Evolutionary conservation across 1,140 invertebrate species (phyloP).

Genomic region (Zaprionus ghesquierei): DNA sequence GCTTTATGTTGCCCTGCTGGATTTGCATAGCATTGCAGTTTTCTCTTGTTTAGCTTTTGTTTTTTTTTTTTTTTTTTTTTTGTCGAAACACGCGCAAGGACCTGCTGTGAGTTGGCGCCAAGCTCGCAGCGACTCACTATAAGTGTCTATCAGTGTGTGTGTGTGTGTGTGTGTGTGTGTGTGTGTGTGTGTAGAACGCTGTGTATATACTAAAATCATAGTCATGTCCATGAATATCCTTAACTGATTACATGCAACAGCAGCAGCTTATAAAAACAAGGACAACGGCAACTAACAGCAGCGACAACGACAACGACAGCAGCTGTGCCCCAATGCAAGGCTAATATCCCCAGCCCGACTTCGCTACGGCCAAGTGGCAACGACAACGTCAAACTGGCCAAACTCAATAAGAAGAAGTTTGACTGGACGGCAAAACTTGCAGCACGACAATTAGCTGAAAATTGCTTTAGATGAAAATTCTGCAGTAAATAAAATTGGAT

Average conservation of each 20-base stretch:
- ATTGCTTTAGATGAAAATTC: not conserved
- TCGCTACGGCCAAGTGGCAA: not conserved
- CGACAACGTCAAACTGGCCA: not conserved
- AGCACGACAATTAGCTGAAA: conserved; percentile 19
- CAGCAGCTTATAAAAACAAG: conserved; percentile 72
- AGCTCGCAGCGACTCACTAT: not conserved
- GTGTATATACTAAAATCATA: conserved; percentile 66
- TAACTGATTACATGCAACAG: conserved; percentile 76
- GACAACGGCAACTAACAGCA: conserved; percentile 32
- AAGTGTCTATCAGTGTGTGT: conserved; percentile 15
- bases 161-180: conserved; percentile 23
- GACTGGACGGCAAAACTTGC: not conserved
- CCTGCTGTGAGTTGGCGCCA: conserved; percentile 70
- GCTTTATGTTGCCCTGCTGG: conserved; percentile 55
- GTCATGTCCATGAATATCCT: conserved; percentile 78
- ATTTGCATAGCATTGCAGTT: conserved; percentile 75
- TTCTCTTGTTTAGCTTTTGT: conserved; percentile 26
- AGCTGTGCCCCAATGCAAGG: conserved; percentile 55
- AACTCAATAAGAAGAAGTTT: conserved; percentile 16
- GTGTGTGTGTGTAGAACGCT: conserved; percentile 11
- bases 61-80: conserved; percentile 12
- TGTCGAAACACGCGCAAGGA: conserved; percentile 28
- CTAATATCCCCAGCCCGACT: conserved; percentile 45
- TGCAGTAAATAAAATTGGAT: not conserved
- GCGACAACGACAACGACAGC: conserved; percentile 68